Base-by-base conservation (phyloP, 2,113 vertebrate genomes). In the Tyto alba region DNA sequence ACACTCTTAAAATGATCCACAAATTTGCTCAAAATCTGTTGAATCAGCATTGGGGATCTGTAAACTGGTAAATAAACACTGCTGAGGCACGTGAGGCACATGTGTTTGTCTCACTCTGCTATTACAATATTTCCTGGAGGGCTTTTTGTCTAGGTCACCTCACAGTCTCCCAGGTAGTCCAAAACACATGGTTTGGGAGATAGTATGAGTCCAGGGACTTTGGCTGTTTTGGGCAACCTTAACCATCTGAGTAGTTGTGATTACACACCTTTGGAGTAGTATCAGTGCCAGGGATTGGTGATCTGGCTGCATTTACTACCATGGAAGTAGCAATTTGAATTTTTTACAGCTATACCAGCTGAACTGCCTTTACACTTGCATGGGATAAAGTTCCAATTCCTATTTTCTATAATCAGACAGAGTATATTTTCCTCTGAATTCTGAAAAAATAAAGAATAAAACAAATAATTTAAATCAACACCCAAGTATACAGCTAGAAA, bases 31-130 rank as follows among this genome's bases (percentile, higher is more conserved):
- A 69, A n/a, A 83, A 36, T 56, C 43, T 87, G 4, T 56, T 71
- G 18, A 76, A 16, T 23, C 67, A 73, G 5, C 13, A 20, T 45
- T 50, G 16, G 8, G 80, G 30, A 77, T 63, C 18, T 78, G 7
- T 57, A 63, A 62, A 43, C 11, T 40, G 57, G 3, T 27, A 72
- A 84, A 76, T 17, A 50, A 41, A 43, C 5, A 10, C 29, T 56
- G 2, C 20, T 77, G 47, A 43, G 13, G 3, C 23, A 40, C 15
- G 11, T 48, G 11, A 53, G n/a, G 30, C 29, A 38, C 38, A 53
- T 0, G 0, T 48, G 9, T 13, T 66, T 72, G 17, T 50, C 11
- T 4, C 7, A 11, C 8, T 55, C 27, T 60, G 26, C 62, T 53
- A 13, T 84, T 80, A 15, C 47, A 53, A 2, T 43, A 48, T 16